A percentile compares a stretch with the other conserved stretches of the same genome.
These are phyloP conservation scores for Lithophane semibrunnea DNA, from an alignment of 2,888 invertebrate species.

Conservation along the genomic window DNA sequence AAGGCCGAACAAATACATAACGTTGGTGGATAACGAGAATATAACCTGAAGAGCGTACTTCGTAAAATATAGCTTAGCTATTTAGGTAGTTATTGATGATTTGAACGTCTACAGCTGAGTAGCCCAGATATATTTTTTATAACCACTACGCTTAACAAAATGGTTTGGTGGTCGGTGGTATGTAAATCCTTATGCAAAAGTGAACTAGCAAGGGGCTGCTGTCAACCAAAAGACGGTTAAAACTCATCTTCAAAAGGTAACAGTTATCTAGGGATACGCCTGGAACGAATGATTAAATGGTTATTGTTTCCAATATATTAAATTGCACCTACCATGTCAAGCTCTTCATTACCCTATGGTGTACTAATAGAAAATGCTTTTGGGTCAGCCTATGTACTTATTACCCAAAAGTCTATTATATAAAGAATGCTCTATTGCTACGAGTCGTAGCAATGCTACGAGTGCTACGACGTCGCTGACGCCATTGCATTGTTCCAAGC, in stretches of 20 bases:
- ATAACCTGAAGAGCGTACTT: constrained; percentile 23
- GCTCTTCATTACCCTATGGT: not conserved
- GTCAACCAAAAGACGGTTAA: not conserved
- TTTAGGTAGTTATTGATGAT: constrained; percentile 17
- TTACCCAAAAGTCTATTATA: not conserved
- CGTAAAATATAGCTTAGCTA: constrained; percentile 21
- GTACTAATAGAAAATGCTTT: not conserved
- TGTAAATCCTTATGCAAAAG: not conserved
- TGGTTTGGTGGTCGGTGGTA: not conserved
- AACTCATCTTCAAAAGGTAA: not conserved
- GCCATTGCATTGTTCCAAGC: not conserved
- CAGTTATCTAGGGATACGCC: not conserved
- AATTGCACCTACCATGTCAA: not conserved
- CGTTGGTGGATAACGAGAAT: constrained; percentile 42
- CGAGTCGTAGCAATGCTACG: constrained; percentile 13
- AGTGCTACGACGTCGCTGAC: constrained; percentile 18
- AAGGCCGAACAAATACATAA: constrained; percentile 53
- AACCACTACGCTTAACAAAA: not conserved
- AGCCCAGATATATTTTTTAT: not conserved
- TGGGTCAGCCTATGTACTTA: not conserved
- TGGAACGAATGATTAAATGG: not conserved
- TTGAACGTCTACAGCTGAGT: not conserved
- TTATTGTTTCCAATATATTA: not conserved
- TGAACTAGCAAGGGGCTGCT: not conserved
- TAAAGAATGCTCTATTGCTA: not conserved